Percentiles rank a stretch among this genome's conserved stretches.
These are phyloP conservation scores for Larimichthys polyactis DNA, from an alignment of 2,113 vertebrate genomes.

Conservation along the genomic window DNA sequence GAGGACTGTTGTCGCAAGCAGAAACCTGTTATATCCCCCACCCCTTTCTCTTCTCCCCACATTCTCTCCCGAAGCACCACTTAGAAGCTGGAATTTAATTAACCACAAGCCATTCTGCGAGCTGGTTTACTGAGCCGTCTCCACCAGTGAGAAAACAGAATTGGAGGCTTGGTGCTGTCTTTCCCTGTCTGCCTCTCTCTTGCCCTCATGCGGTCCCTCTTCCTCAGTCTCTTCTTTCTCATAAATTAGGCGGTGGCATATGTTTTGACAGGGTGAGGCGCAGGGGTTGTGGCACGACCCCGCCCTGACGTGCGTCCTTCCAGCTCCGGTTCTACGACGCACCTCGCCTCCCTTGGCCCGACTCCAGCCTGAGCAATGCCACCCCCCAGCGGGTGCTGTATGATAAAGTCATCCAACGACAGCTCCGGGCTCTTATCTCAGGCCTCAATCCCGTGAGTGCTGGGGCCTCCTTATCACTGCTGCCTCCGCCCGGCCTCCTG, in stretches of 20 bases:
- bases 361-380: constrained; percentile 36
- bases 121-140: constrained; percentile 64
- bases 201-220: constrained; percentile 29
- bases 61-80: constrained; percentile 72
- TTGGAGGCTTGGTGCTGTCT: constrained; percentile 59
- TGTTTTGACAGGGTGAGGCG: constrained; percentile 61
- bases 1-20: constrained; percentile 57
- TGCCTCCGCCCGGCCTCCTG: constrained; percentile 69
- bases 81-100: constrained; percentile 81
- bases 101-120: constrained; percentile 66
- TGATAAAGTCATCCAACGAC: constrained; percentile 83
- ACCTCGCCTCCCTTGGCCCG: constrained; percentile 32
- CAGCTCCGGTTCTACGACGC: constrained; percentile 15
- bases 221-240: constrained; percentile 34
- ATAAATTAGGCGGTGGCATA: constrained; percentile 60
- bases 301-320: not conserved
- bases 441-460: constrained; percentile 74
- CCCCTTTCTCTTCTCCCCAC: constrained; percentile 38
- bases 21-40: constrained; percentile 63
- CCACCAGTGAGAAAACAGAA: constrained; percentile 59
- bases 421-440: constrained; percentile 77
- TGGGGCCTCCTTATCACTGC: constrained; percentile 81
- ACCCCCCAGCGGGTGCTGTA: constrained; percentile 44
- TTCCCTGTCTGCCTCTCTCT: constrained; percentile 47
- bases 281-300: constrained; percentile 28